Evolutionary conservation across 92 coral and sea anemone species (phyloP).

Genomic region (Diadumene lineata): DNA sequence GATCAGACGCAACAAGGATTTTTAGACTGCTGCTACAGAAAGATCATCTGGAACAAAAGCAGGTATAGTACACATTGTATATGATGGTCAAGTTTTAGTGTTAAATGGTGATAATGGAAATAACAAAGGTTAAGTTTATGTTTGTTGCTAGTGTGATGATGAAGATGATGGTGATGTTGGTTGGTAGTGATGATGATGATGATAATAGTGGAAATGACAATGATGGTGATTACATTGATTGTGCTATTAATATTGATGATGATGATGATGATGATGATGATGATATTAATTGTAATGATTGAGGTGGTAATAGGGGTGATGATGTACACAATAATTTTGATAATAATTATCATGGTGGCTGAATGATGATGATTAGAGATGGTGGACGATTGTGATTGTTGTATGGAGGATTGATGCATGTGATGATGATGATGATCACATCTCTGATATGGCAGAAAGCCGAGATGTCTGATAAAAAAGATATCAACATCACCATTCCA

Average conservation of each 20-base stretch:
- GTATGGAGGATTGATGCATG: too few relatives aligned
- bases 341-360: neutral
- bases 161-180: constrained; percentile 2
- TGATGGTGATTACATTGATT: constrained; percentile 3
- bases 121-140: neutral
- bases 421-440: neutral
- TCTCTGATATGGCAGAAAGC: too few relatives aligned
- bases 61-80: constrained; percentile 37
- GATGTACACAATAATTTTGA: constrained; percentile 1
- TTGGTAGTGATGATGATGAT: constrained; percentile 15
- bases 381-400: too few relatives aligned
- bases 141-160: neutral
- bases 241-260: constrained; percentile 4
- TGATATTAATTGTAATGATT: constrained; percentile 10
- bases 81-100: neutral
- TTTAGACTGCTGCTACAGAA: constrained; percentile 75
- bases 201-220: constrained; percentile 4
- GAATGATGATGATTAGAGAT: too few relatives aligned
- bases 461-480: too few relatives aligned
- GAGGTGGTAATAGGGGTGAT: constrained; percentile 7
- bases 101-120: too few relatives aligned
- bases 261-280: constrained; percentile 4
- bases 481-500: too few relatives aligned
- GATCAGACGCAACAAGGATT: constrained; percentile 87
- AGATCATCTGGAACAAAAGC: constrained; percentile 93